phyloP scores from a whole-genome alignment of 2,113 vertebrate species.

The Centrocercus urophasianus region DNA sequence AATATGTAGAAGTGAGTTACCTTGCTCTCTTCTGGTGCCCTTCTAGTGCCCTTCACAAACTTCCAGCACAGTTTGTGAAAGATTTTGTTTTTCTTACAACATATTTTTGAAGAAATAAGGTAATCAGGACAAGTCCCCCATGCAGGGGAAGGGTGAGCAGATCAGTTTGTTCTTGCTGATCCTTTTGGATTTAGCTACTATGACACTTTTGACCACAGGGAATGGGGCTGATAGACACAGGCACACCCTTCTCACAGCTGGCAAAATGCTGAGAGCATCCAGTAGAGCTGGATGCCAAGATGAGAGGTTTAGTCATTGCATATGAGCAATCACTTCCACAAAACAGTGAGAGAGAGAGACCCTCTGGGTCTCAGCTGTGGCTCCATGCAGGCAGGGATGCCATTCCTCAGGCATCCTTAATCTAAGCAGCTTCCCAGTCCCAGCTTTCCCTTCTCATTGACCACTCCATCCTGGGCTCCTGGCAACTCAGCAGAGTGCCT shows the following conservation, averaged over 20 bases:
- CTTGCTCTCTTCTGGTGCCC: not conserved
- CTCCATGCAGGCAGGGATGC: not conserved
- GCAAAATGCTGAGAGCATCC: not conserved
- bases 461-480: not conserved
- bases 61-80: not conserved
- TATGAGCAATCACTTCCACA: not conserved
- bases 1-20: not conserved
- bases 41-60: no score
- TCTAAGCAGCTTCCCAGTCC: not conserved
- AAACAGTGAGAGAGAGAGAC: not conserved
- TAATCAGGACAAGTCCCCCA: not conserved
- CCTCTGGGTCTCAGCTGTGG: not conserved
- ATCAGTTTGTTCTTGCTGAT: not conserved
- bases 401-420: not conserved
- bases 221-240: not conserved
- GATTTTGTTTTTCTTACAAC: not conserved
- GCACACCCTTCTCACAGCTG: not conserved
- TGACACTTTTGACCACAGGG: not conserved
- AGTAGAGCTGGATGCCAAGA: not conserved
- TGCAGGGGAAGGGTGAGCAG: not conserved
- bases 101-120: not conserved
- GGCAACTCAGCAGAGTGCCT: not conserved
- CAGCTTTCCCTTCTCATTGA: not conserved
- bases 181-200: not conserved
- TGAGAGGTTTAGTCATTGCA: not conserved